phyloP scores from a whole-genome alignment of 2,888 invertebrate species.

The Kryphioiulus occultus region DNA sequence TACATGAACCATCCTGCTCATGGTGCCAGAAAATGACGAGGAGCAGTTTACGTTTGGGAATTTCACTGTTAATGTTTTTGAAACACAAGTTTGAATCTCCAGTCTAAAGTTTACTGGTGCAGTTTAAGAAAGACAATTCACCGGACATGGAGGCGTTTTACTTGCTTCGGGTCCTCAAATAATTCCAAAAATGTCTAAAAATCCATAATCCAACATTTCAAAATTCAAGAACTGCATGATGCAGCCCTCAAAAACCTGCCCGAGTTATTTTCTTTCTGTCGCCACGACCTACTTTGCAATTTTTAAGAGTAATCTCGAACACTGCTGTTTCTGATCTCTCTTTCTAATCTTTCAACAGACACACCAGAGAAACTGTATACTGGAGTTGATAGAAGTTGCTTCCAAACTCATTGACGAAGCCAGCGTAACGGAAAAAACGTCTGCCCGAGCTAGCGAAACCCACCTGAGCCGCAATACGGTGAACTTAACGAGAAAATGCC shows the following conservation, averaged over 20 bases:
- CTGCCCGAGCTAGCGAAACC: background rate
- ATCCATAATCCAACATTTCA: no score
- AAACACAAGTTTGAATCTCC: background rate
- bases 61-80: background rate
- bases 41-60: background rate
- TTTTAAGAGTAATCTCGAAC: background rate
- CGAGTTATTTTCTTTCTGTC: background rate
- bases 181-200: background rate
- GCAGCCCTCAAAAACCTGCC: background rate
- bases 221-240: background rate
- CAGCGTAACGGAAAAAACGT: background rate
- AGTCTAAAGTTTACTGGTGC: no score
- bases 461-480: background rate
- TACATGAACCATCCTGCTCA: background rate
- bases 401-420: background rate
- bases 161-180: no score
- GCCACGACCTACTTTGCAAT: background rate
- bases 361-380: conserved; percentile 26
- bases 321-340: background rate
- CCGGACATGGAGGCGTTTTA: no score
- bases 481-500: background rate
- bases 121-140: no score
- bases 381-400: conserved; percentile 17
- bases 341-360: background rate
- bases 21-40: no score